Conservation (phyloP, 1,140 invertebrate genomes). For the Homarus americanus region DNA sequence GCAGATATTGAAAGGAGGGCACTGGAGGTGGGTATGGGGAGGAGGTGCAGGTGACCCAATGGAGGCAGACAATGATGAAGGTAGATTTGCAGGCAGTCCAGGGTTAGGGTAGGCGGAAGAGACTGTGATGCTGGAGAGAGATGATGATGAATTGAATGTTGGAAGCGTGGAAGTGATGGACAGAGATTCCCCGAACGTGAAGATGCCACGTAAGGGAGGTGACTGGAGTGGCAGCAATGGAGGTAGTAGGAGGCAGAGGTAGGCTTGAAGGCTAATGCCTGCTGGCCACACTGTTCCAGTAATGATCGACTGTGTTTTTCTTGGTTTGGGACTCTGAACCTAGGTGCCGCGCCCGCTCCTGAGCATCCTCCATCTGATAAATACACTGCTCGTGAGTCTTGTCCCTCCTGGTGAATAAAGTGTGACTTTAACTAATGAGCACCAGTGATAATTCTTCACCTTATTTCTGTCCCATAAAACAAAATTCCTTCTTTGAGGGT, state of each 20-base stretch:
- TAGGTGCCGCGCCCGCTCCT: constrained; percentile 82
- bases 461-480: no score
- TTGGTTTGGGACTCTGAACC: constrained; percentile 92
- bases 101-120: constrained; percentile 50
- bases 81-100: constrained; percentile 24
- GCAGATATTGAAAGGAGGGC: constrained; percentile 69
- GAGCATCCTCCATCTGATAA: constrained; percentile 72
- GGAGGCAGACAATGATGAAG: constrained; percentile 67
- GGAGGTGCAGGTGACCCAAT: constrained; percentile 55
- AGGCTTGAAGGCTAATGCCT: constrained; percentile 71
- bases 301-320: constrained; percentile 94
- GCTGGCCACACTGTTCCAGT: constrained; percentile 80
- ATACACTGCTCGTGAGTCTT: constrained; percentile 77
- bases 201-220: constrained; percentile 39
- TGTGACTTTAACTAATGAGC: not conserved
- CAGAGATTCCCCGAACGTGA: constrained; percentile 24
- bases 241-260: constrained; percentile 71
- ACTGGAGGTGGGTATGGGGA: constrained; percentile 59
- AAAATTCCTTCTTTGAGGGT: no score
- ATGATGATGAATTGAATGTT: constrained; percentile 30
- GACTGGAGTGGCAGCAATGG: constrained; percentile 58
- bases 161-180: constrained; percentile 45
- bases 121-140: constrained; percentile 52
- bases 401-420: constrained; percentile 84
- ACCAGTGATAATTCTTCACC: no score